These are phyloP conservation scores for Sericinus montela DNA, from an alignment of 2,888 invertebrate genomes.

Conservation along the genomic window DNA sequence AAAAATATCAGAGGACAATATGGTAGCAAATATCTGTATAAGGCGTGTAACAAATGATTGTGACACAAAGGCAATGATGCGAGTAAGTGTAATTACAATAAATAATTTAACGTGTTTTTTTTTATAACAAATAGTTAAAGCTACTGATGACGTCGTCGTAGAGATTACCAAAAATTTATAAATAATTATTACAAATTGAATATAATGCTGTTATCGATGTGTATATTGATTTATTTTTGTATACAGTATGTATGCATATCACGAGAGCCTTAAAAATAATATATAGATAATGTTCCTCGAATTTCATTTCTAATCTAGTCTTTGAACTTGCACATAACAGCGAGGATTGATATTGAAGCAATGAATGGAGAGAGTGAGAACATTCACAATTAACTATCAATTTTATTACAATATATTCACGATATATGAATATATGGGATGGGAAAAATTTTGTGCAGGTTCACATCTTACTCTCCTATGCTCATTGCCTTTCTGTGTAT, in stretches of 20 bases:
- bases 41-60: conserved; percentile 27
- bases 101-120: no score
- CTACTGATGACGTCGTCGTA: neutral
- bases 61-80: conserved; percentile 48
- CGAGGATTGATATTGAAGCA: no score
- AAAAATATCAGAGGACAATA: conserved; percentile 55
- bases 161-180: conserved; percentile 7
- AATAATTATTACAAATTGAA: conserved; percentile 14
- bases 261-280: conserved; percentile 60
- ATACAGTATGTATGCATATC: conserved; percentile 71
- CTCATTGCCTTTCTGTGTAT: conserved; percentile 69
- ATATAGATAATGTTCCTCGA: conserved; percentile 30
- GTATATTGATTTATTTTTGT: conserved; percentile 73
- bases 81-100: no score
- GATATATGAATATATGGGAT: no score
- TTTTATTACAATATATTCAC: no score
- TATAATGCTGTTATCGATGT: conserved; percentile 53
- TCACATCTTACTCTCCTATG: conserved; percentile 18
- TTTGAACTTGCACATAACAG: conserved; percentile 5
- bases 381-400: no score
- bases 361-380: no score
- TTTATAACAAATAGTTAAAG: neutral
- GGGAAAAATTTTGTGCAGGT: conserved; percentile 6
- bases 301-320: conserved; percentile 19
- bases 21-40: conserved; percentile 43